Conservation (phyloP, 1,140 invertebrate genomes). For the Eumeta japonica region DNA sequence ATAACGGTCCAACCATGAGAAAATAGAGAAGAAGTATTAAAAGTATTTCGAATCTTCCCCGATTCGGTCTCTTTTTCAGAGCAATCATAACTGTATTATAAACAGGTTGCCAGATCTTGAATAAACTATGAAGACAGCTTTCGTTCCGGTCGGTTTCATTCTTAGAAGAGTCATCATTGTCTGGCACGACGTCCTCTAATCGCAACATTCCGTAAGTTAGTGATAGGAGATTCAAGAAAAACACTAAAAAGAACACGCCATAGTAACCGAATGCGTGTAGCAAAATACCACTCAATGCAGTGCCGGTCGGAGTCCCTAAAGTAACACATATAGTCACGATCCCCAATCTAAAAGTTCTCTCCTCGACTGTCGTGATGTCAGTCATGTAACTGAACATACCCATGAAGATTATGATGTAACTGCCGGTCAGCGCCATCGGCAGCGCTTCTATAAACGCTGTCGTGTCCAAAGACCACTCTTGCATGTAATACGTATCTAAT, state of each 20-base stretch:
- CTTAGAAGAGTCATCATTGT: slow-evolving; percentile 22
- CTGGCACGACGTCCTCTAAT: slow-evolving; percentile 34
- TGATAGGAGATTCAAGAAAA: slow-evolving; percentile 26
- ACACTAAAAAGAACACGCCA: slow-evolving; percentile 40
- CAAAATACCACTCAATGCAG: slow-evolving; percentile 41
- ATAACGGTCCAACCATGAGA: slow-evolving; percentile 54
- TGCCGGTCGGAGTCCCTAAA: slow-evolving; percentile 48
- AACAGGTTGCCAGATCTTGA: slow-evolving; percentile 42
- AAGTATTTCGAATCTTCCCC: slow-evolving; percentile 44
- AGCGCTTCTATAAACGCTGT: slow-evolving; percentile 59
- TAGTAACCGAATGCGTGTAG: slow-evolving; percentile 39
- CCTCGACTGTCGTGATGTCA: slow-evolving; percentile 58
- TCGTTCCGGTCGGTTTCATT: slow-evolving; percentile 5
- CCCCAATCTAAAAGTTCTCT: slow-evolving; percentile 60
- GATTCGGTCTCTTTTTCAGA: slow-evolving; percentile 37
- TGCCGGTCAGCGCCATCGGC: slow-evolving; percentile 57
- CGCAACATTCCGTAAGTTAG: slow-evolving; percentile 38
- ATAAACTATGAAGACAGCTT: slow-evolving; percentile 18
- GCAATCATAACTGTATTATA: slow-evolving; percentile 50
- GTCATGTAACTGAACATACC: slow-evolving; percentile 65
- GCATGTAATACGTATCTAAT: slow-evolving; percentile 48
- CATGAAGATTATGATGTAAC: slow-evolving; percentile 63
- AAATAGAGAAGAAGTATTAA: slow-evolving; percentile 48
- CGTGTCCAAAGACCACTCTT: slow-evolving; percentile 54
- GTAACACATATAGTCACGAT: slow-evolving; percentile 53